A percentile compares a stretch with the other conserved stretches of the same genome.
Conservation (phyloP, 2,888 invertebrate species). For the Oegoconia quadripuncta region DNA sequence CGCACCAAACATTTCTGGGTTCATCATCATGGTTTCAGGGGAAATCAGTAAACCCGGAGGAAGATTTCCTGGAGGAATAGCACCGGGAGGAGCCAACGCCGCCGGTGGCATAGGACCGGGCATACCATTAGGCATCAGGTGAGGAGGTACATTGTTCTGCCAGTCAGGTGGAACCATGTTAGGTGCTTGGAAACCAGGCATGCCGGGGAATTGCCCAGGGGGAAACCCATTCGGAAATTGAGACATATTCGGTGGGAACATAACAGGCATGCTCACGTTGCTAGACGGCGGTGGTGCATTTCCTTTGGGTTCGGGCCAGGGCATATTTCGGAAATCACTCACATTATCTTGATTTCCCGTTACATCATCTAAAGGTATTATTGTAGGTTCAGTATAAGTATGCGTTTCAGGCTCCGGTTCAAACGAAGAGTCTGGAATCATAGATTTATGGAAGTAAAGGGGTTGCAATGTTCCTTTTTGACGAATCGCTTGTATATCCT, state of each 20-base stretch:
- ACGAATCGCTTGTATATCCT: constrained; percentile 90
- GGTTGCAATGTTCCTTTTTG: constrained; percentile 91
- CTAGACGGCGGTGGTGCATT: constrained; percentile 63
- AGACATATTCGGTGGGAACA: constrained; percentile 66
- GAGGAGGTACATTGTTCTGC: constrained; percentile 59
- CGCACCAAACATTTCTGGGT: constrained; percentile 61
- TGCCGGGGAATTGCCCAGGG: constrained; percentile 64
- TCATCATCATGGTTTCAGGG: constrained; percentile 71
- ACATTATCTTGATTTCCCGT: constrained; percentile 89
- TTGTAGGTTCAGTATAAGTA: constrained; percentile 86
- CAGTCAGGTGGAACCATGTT: constrained; percentile 61
- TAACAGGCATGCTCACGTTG: constrained; percentile 56
- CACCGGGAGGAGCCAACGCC: constrained; percentile 51
- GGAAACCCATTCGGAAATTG: constrained; percentile 70
- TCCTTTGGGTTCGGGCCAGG: constrained; percentile 92
- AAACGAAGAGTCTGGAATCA: constrained; percentile 91
- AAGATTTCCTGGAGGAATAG: constrained; percentile 50
- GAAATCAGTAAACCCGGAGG: constrained; percentile 66
- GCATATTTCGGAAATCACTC: constrained; percentile 86
- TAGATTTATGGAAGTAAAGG: constrained; percentile 87
- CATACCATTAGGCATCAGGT: constrained; percentile 55
- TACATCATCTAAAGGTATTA: constrained; percentile 93
- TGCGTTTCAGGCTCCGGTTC: constrained; percentile 93
- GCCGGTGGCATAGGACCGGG: constrained; percentile 50
- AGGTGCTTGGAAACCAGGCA: constrained; percentile 63